A percentile compares a stretch with the other conserved stretches of the same genome.
Conservation (phyloP, 37 sponge, comb jelly and placozoan species). For the Halichondria panicea region DNA sequence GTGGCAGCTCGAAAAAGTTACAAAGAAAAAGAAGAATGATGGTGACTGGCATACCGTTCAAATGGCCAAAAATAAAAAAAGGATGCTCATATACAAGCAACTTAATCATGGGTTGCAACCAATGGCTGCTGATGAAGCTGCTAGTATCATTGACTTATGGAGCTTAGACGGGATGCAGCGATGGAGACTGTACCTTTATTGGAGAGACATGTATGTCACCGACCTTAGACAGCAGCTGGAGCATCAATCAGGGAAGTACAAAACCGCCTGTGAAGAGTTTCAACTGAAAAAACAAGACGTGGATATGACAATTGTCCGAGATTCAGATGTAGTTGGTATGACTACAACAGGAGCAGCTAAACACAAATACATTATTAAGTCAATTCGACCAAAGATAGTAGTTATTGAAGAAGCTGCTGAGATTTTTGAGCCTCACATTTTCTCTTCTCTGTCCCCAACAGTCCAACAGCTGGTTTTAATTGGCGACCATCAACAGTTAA, state of each 20-base stretch:
- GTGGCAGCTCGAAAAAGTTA: no score
- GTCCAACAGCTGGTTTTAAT: conserved; percentile 90
- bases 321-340: conserved; percentile 85
- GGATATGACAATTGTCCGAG: conserved; percentile 30
- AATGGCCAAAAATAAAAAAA: conserved; percentile 21
- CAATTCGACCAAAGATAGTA: conserved; percentile 80
- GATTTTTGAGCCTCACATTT: conserved; percentile 87
- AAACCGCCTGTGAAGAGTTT: conserved; percentile 20
- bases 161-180: conserved; percentile 16
- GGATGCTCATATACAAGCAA: conserved; percentile 33
- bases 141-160: conserved; percentile 29
- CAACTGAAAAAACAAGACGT: conserved; percentile 31
- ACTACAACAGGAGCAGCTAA: conserved; percentile 96
- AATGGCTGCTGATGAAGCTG: conserved; percentile 44
- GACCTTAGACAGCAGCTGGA: not conserved
- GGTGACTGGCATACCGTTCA: conserved; percentile 55
- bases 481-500: conserved; percentile 95
- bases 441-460: conserved; percentile 81
- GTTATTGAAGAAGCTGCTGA: conserved; percentile 98
- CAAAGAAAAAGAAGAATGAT: conserved; percentile 3
- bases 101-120: no score
- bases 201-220: conserved; percentile 38
- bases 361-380: conserved; percentile 58
- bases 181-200: conserved; percentile 70
- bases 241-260: conserved; percentile 31